phyloP scores from a whole-genome alignment of 2,888 invertebrate genomes.

The Trissolcus japonicus region DNA sequence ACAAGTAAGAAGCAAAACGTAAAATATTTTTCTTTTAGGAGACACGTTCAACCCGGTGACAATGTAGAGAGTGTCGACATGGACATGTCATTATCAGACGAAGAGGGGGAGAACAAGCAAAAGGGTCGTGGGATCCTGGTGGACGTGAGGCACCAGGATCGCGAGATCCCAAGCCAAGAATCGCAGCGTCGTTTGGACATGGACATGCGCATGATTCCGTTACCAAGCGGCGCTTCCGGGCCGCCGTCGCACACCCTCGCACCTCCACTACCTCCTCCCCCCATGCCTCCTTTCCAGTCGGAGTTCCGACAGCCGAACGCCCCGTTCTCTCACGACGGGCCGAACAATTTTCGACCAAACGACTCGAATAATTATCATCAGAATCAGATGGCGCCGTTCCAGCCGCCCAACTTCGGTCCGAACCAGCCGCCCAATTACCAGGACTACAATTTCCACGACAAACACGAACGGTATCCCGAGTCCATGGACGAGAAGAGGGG shows the following conservation, averaged over 20 bases:
- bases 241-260: conserved; percentile 52
- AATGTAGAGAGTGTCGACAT: conserved; percentile 90
- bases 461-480: conserved; percentile 53
- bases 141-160: conserved; percentile 71
- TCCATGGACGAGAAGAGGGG: conserved; percentile 35
- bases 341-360: conserved; percentile 63
- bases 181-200: conserved; percentile 74
- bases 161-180: conserved; percentile 68
- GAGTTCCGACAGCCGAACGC: conserved; percentile 58
- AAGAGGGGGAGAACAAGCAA: conserved; percentile 78
- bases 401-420: conserved; percentile 52
- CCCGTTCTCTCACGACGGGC: conserved; percentile 55
- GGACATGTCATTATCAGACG: conserved; percentile 91
- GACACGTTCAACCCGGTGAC: conserved; percentile 77
- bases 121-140: conserved; percentile 69
- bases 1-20: not conserved
- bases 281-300: conserved; percentile 63
- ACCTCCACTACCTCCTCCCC: conserved; percentile 66
- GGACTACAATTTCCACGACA: conserved; percentile 68
- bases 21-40: conserved; percentile 42
- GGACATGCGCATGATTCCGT: conserved; percentile 72
- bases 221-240: conserved; percentile 59
- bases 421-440: conserved; percentile 64
- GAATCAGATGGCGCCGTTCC: conserved; percentile 51
- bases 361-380: conserved; percentile 62